Evolutionary conservation across 2,113 vertebrate genomes (phyloP).

Genomic region (Bothrops jararaca): DNA sequence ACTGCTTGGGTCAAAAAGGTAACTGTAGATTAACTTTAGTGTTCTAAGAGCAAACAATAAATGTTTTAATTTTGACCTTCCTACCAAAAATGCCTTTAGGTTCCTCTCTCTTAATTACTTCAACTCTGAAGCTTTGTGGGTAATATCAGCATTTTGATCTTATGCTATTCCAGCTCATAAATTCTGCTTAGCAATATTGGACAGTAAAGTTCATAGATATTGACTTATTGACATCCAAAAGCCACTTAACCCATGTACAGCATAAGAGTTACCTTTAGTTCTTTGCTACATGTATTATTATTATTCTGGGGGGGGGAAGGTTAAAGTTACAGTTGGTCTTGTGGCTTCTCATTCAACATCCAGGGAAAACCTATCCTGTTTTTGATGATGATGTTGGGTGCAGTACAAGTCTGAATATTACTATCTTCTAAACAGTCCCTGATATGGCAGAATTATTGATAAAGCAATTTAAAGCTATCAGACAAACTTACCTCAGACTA

Average conservation of each 20-base stretch:
- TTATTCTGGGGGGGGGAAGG: not conserved
- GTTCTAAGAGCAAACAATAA: not conserved
- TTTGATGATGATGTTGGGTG: not conserved
- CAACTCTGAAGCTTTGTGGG: not conserved
- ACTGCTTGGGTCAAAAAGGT: not conserved
- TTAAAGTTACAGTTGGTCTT: not conserved
- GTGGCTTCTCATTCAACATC: not conserved
- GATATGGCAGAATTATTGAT: not conserved
- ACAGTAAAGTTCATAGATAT: not conserved
- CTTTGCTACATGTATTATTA: not conserved
- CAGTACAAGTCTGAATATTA: not conserved
- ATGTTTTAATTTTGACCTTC: not conserved
- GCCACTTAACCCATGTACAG: not conserved
- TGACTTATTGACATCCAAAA: not conserved
- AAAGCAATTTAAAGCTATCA: not conserved
- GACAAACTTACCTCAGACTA: too few relatives aligned
- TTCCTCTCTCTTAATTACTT: not conserved
- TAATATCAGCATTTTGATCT: constrained; percentile 13
- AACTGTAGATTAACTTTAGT: not conserved
- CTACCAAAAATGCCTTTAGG: constrained; percentile 1
- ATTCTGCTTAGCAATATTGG: not conserved
- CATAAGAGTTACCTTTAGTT: not conserved
- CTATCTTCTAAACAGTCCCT: not conserved
- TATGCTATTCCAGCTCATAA: not conserved
- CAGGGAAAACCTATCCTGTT: not conserved